Base-by-base conservation (phyloP, 2,797 vertebrate genomes). In the Microtus californicus region DNA sequence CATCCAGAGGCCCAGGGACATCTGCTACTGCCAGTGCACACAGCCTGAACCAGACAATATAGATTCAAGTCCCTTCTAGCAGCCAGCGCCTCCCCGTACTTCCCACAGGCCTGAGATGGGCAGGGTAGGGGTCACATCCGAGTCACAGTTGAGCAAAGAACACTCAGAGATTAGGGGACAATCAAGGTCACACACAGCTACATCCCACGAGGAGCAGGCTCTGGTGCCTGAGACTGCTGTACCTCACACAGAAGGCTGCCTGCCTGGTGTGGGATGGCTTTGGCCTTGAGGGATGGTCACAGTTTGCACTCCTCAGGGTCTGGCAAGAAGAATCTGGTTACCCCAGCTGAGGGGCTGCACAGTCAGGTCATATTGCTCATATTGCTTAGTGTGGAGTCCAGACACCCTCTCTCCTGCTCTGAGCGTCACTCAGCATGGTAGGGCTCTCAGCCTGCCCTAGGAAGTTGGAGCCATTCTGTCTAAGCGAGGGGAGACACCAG, bases 381-480 rank as follows among this genome's bases (percentile, higher is more conserved):
- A 73, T 29, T 29, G 27, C 73, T 79, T 40, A 43, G 40, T 51
- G 21, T 76, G 54, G 54, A 17, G 27, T 56, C 45, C 45, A 79
- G 43, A 25, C 12, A 88, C 56, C 61, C 43, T 56, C 63, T 54
- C 40, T 80, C 65, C 54, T 77, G 78, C 10, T 40, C 31, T 43
- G 43, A 51, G 25, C 25, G 19, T 45, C 43, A 31, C 43, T 48
- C 54, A 37, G 71, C 5, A 15, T n/a, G 9, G 14, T 7, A 31
- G 43, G 27, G 40, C 45, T n/a, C 67, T 82, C 43, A 69, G 78
- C 69, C 85, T 71, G 56, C 65, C 85, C 65, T 74, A 45, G 67
- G 90, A 92, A 82, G 83, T 92, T 73, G 45, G 65, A 88, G 92
- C 73, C 89, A 19, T 40, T 73, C 71, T 89, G 34, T 89, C 77